Evolutionary conservation across 2,113 vertebrate genomes (phyloP), one percentile per base, ranked within the genome.

Genomic region (Emydura subglobosa): DNA sequence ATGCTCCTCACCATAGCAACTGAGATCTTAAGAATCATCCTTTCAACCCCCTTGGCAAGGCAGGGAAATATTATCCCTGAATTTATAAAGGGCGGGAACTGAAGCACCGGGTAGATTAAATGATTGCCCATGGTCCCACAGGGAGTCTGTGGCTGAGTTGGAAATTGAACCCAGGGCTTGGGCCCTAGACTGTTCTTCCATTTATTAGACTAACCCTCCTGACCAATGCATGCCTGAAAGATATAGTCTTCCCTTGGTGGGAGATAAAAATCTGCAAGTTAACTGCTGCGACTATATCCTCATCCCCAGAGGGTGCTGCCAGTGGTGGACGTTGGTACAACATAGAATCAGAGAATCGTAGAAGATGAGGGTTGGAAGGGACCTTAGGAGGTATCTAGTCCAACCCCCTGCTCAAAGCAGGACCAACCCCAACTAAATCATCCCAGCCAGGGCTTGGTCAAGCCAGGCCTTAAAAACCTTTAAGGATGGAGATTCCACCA

Each of bases 101-200:
- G 96, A 95, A 21, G 85, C 85, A 34, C 65, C 82, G 92, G 86
- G 83, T 85, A 91, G 81, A 91, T 96, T 10, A 74, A 42, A 24
- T 74, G 72, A 11, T 74, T 74, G 72, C 93, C 90, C 78, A 54
- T 94, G 95, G 89, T 95, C 94, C 95, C 88, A 44, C 79, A 22
- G 74, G 91, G 95, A 93, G 96, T 96, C 93, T 94, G 91, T 96
- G 96, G 94, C 94, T 93, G 96, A 94, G 49, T 14, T 94, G 91
- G 93, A 65, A 82, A 57, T 50, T 93, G 91, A 89, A 93, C 96
- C 96, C 92, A 95, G 82, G 59, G 82, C 4, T 4, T 90, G 68
- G 87, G 29, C 89, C 47, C 93, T 74, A 31, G 84, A 90, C 93
- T 90, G 31, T 95, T 97, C 10, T 12, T 94, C 94, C 88, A 93